Evolutionary conservation across 2,113 vertebrate species (phyloP).

Genomic region (Sapayoa aenigma): DNA sequence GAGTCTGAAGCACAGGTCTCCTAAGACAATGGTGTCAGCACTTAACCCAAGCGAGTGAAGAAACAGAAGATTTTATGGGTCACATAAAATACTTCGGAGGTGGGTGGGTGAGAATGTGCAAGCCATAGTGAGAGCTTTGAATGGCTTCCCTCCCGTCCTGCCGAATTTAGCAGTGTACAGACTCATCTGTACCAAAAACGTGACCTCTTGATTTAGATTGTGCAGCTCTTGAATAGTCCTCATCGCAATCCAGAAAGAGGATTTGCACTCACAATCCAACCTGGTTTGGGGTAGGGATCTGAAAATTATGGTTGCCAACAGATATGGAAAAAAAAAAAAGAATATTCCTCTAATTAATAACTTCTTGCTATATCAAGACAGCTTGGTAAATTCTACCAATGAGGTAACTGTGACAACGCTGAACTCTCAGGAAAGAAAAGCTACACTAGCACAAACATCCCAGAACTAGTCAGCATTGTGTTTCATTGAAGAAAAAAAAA

Average conservation of each 20-base stretch:
- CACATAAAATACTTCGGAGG: background rate
- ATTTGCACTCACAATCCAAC: background rate
- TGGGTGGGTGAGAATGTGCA: slow-evolving; percentile 21
- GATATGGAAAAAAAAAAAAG: background rate
- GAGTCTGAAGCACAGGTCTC: background rate
- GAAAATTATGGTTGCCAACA: background rate
- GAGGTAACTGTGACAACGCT: background rate
- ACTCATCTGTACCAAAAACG: background rate
- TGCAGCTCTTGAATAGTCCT: background rate
- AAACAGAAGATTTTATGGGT: background rate
- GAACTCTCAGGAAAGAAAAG: background rate
- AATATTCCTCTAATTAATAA: background rate
- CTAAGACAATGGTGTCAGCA: accelerated
- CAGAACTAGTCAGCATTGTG: background rate
- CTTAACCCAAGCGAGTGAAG: background rate
- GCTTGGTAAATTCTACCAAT: background rate
- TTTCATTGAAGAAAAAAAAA: background rate
- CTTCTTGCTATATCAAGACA: background rate
- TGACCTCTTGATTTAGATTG: background rate
- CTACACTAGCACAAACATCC: background rate
- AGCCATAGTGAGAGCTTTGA: background rate
- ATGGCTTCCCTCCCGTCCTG: background rate
- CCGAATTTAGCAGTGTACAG: background rate
- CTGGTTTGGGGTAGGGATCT: background rate
- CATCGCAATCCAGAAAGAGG: background rate